phyloP scores from a whole-genome alignment of 2,888 invertebrate genomes.

The Octonoba sinensis region DNA sequence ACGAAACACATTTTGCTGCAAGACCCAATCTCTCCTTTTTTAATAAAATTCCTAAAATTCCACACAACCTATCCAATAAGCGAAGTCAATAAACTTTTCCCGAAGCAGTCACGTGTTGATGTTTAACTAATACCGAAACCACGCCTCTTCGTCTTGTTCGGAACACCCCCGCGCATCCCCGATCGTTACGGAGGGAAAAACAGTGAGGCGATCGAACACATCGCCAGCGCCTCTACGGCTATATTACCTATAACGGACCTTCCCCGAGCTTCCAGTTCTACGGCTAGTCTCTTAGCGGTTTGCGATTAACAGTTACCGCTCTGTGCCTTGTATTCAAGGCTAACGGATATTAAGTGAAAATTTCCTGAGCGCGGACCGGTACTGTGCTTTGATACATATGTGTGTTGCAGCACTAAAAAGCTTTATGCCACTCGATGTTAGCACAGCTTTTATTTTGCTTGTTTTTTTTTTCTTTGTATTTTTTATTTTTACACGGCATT shows the following conservation, averaged over 20 bases:
- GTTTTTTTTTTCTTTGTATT: background rate
- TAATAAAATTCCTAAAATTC: too few relatives aligned
- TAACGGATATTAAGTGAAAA: too few relatives aligned
- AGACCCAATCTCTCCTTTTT: too few relatives aligned
- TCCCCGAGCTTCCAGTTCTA: background rate
- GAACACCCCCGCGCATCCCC: constrained; percentile 30
- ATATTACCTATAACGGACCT: background rate
- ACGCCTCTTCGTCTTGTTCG: constrained; percentile 11
- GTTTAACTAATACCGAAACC: constrained; percentile 32
- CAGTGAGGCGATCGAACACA: background rate
- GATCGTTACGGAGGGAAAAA: constrained; percentile 7
- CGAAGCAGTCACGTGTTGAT: constrained; percentile 45
- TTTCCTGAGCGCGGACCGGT: background rate
- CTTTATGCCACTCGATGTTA: background rate
- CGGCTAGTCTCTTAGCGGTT: too few relatives aligned
- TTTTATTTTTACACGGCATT: background rate
- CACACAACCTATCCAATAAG: too few relatives aligned
- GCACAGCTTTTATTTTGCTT: background rate
- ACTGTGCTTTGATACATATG: background rate
- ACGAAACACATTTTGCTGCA: too few relatives aligned
- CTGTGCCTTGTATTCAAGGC: too few relatives aligned
- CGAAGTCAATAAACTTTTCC: constrained; percentile 18
- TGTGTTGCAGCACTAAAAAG: constrained; percentile 8
- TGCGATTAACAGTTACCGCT: too few relatives aligned
- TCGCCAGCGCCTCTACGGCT: constrained; percentile 12